Evolutionary conservation across 2,797 vertebrate genomes (phyloP).

Genomic region (Helicolenus hilgendorfi): DNA sequence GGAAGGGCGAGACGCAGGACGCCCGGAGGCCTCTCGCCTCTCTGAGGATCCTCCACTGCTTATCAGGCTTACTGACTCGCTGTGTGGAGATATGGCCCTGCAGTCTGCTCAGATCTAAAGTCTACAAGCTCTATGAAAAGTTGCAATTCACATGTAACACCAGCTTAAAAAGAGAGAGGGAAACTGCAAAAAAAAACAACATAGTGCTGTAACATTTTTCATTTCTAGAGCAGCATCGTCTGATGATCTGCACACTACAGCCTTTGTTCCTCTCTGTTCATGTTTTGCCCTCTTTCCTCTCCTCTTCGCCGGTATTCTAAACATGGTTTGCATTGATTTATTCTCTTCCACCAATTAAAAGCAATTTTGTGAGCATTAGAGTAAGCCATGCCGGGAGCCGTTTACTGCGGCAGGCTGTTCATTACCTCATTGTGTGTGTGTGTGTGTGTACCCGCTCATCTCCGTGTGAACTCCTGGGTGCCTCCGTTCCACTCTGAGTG

Average conservation of each 20-base stretch:
- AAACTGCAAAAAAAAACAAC: not conserved
- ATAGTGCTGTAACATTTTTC: conserved; percentile 7
- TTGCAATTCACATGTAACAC: conserved; percentile 1
- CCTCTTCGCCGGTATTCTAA: conserved; percentile 52
- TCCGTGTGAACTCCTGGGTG: conserved; percentile 40
- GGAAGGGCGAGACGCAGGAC: not conserved
- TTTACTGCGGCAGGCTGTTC: conserved; percentile 69
- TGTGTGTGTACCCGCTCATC: conserved; percentile 4
- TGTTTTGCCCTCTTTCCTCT: conserved; percentile 10
- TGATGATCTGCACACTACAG: conserved; percentile 29
- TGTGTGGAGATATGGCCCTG: conserved; percentile 35
- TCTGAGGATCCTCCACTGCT: conserved; percentile 55
- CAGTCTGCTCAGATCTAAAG: conserved; percentile 19
- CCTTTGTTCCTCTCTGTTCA: conserved; percentile 8
- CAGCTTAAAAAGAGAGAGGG: not conserved
- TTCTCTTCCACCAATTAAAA: conserved; percentile 86
- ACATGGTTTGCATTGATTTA: conserved; percentile 84
- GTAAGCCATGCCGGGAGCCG: conserved; percentile 69
- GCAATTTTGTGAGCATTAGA: conserved; percentile 83
- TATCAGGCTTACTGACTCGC: conserved; percentile 46
- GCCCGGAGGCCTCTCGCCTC: conserved; percentile 16
- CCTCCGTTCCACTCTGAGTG: conserved; percentile 42
- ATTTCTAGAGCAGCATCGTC: conserved; percentile 11
- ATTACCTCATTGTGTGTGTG: conserved; percentile 61
- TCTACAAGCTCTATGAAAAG: not conserved